Conservation (phyloP, 2,797 vertebrate genomes). For the Thalassophryne amazonica region DNA sequence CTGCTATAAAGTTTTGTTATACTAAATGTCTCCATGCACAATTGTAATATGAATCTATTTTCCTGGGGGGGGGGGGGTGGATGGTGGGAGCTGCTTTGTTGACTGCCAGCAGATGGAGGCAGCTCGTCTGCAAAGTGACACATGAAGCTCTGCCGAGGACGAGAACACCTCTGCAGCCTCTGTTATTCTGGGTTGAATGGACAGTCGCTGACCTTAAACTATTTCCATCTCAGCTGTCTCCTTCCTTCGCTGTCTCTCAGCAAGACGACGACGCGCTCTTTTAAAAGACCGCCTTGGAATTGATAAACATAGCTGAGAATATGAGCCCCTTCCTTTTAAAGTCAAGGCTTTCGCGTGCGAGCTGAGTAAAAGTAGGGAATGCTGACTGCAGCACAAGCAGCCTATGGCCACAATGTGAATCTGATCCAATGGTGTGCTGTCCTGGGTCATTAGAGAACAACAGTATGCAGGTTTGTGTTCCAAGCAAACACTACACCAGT, state of each 20-base stretch:
- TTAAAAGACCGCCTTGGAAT: constrained; percentile 77
- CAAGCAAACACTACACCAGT: constrained; percentile 3
- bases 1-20: too few species aligned
- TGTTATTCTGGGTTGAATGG: constrained; percentile 42
- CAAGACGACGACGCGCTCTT: constrained; percentile 42
- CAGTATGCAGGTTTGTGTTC: constrained; percentile 9
- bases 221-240: constrained; percentile 72
- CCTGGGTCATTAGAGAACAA: not conserved
- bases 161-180: constrained; percentile 40
- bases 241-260: constrained; percentile 15
- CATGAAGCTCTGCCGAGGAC: constrained; percentile 14
- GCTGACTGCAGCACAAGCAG: constrained; percentile 74
- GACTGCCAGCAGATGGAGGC: constrained; percentile 42
- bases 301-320: constrained; percentile 80
- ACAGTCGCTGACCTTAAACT: constrained; percentile 44
- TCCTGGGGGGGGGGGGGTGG: too few species aligned
- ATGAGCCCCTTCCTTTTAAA: constrained; percentile 80
- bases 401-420: constrained; percentile 26
- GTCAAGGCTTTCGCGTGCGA: constrained; percentile 58
- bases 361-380: constrained; percentile 62
- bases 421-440: not conserved
- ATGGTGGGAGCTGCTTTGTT: too few species aligned
- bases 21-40: too few species aligned
- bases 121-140: constrained; percentile 11
- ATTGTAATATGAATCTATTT: too few species aligned